Base-by-base conservation (phyloP, 2,113 vertebrate species). In the Struthidea cinerea region DNA sequence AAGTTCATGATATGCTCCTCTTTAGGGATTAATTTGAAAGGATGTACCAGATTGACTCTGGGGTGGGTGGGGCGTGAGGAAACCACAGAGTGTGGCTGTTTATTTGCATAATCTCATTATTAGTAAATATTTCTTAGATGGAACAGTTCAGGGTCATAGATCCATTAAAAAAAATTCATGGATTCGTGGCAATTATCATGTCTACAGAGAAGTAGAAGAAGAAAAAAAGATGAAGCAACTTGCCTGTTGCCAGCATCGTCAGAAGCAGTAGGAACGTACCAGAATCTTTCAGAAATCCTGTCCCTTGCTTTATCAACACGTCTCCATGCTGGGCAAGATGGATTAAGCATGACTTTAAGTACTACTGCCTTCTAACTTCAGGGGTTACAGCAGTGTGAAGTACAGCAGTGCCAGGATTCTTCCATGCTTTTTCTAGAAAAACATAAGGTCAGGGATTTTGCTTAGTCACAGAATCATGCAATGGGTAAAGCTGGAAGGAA, bases 51-150 rank as follows among this genome's bases (percentile, higher is more conserved):
- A 76, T 61, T 69, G 50, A 73, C 18, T 32, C 27, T 27, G 28
- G 13, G 13, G 7, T 46, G 8, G 5, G 6, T 30, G 7, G 6
- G 1, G 1, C 41, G 11, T 3, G 5, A 9, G 8, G 4, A 55
- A 71, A 49, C 5, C 28, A 59, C 6, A 26, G 20, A 42, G 6
- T 12, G 7, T 55, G 26, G 12, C 4, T 81, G 9, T 67, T 89
- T 37, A 19, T 89, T 75, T 10, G 9, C 5, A 10, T 41, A 13
- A 33, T 49, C 28, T 52, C 27, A 46, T 11, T 32, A 11, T 52
- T 20, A 59, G 19, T 8, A 85, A 78, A 32, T 42, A 52, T 64
- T 74, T 80, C 12, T 82, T 53, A 50, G 44, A 57, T n/a, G 5
- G 13, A 30, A 53, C 2, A 53, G 11, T 41, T 78, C 53, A 83